A percentile compares a stretch with the other conserved stretches of the same genome.
These are phyloP conservation scores for Allacma fusca DNA, from an alignment of 2,888 invertebrate genomes.

Conservation along the genomic window DNA sequence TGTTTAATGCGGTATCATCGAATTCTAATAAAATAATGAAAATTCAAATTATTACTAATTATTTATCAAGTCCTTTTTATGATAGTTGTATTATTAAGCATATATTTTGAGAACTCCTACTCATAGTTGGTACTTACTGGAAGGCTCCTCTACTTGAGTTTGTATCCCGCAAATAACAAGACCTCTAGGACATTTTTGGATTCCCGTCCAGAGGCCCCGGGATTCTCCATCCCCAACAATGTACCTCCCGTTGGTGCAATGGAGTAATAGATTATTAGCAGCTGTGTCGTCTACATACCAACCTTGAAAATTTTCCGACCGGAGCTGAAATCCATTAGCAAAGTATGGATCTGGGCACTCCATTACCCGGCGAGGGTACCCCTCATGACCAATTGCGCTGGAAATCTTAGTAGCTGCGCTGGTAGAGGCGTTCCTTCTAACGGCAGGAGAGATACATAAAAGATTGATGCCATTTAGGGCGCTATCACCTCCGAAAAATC, in stretches of 20 bases:
- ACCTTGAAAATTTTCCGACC: conserved; percentile 50
- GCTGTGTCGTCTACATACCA: conserved; percentile 48
- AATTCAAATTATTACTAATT: too few relatives aligned
- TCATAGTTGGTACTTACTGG: too few relatives aligned
- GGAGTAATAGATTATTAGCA: conserved; percentile 42
- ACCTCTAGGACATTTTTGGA: conserved; percentile 49
- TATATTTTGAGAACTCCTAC: too few relatives aligned
- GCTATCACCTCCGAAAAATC: conserved; percentile 36
- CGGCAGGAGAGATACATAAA: conserved; percentile 26
- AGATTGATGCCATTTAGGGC: conserved; percentile 42
- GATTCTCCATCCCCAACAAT: conserved; percentile 48
- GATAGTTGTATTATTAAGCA: too few relatives aligned
- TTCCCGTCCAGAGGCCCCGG: conserved; percentile 54
- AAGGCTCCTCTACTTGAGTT: conserved; percentile 52
- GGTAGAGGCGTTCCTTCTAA: neutral
- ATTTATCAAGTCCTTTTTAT: too few relatives aligned
- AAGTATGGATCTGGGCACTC: conserved; percentile 51
- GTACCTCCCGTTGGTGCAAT: conserved; percentile 29
- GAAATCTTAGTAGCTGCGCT: conserved; percentile 28
- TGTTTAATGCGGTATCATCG: too few relatives aligned
- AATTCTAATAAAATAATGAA: too few relatives aligned
- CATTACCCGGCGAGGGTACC: conserved; percentile 49
- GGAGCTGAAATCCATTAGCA: conserved; percentile 55
- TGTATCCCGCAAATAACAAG: conserved; percentile 51
- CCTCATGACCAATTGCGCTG: conserved; percentile 54